phyloP scores from a whole-genome alignment of 1,140 invertebrate genomes.

The Sinonovacula constricta region DNA sequence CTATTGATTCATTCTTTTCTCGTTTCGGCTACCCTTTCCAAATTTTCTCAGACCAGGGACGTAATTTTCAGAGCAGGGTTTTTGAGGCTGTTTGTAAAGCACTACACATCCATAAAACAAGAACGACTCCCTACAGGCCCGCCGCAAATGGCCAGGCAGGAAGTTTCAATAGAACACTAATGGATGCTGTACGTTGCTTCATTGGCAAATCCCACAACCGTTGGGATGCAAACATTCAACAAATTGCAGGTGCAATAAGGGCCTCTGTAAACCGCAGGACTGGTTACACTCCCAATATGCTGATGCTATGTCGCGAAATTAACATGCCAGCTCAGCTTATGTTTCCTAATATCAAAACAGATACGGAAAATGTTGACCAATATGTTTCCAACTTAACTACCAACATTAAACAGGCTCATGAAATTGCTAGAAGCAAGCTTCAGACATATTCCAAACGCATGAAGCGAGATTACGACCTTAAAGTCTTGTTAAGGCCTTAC shows the following conservation, averaged over 20 bases:
- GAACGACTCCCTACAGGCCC: conserved; percentile 67
- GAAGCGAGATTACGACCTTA: no score
- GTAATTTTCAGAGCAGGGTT: conserved; percentile 45
- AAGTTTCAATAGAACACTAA: conserved; percentile 55
- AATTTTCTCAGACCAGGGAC: conserved; percentile 51
- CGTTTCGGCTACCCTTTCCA: conserved; percentile 50
- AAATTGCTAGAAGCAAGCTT: no score
- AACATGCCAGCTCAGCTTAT: conserved; percentile 29
- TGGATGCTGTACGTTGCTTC: conserved; percentile 28
- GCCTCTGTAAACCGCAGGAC: conserved; percentile 20
- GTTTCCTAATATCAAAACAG: background rate
- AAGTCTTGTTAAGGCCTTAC: conserved; percentile 8
- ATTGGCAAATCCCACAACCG: conserved; percentile 12
- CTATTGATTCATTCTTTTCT: conserved; percentile 45
- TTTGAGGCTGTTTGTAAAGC: conserved; percentile 46
- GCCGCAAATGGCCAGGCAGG: conserved; percentile 68
- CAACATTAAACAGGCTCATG: no score
- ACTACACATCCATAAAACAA: conserved; percentile 55
- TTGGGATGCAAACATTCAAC: background rate
- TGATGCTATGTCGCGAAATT: conserved; percentile 32
- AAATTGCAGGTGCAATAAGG: conserved; percentile 14
- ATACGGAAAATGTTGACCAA: background rate
- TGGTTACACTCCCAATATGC: conserved; percentile 27
- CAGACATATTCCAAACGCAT: no score
- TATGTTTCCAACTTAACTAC: background rate